Base-by-base conservation (phyloP, 2,113 vertebrate genomes). In the Scomber japonicus region DNA sequence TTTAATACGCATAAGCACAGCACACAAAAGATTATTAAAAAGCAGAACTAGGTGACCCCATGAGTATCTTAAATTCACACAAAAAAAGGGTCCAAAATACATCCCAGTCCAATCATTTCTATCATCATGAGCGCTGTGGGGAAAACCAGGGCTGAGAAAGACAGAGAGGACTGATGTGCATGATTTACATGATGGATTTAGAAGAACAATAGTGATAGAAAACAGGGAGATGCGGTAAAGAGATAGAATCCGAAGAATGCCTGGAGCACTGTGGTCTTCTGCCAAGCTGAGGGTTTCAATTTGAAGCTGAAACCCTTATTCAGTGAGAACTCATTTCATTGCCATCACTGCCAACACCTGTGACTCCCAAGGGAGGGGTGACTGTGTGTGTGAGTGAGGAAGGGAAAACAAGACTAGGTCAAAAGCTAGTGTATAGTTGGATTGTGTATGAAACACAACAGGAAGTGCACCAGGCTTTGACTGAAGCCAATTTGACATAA, bases 291-390 rank as follows among this genome's bases (percentile, higher is more conserved):
- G 14, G 59, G n/a, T 50, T 82, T 89, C 67, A 82, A 75, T 85
- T 75, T 30, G 68, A 83, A 77, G 62, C 65, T 75, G 76, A 73
- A 65, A 48, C 70, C 63, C 45, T 76, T 67, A 67, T 78, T 87
- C 76, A 87, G 65, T 8, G 51, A 72, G 74, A 84, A 81, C 61
- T 84, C 79, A 88, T 92, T 86, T 79, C 76, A 77, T 59, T 78
- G 68, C 51, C 51, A 73, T 88, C 71, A 74, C 69, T 62, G 80
- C 62, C 85, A 85, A 77, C 90, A 92, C 90, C 90, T 92, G 86
- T 82, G 87, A 66, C 82, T 88, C 90, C 73, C 75, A 14, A 14
- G 67, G 60, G 88, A 82, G 17, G 76, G 11, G 67, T 10, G n/a
- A 19, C 40, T 45, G n/a, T 45, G 59, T 69, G 24, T 65, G 12